phyloP scores from a whole-genome alignment of 2,113 vertebrate genomes.

The Oxygymnocypris stewartii region DNA sequence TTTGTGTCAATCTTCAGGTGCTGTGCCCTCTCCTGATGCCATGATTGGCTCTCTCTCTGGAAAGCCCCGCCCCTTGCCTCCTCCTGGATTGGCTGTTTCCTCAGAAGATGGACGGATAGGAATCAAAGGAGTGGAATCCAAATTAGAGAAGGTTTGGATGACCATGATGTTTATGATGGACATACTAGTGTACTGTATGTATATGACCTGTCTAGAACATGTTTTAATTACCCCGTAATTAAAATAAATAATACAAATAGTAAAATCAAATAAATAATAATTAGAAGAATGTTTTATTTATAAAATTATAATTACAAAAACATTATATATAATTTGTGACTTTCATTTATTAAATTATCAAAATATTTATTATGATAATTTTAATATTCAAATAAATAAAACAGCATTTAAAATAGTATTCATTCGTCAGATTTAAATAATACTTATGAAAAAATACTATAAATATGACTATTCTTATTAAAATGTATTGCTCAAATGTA shows the following conservation, averaged over 20 bases:
- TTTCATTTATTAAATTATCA: no score
- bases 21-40: conserved; percentile 53
- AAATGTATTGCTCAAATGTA: no score
- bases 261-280: neutral
- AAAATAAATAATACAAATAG: neutral
- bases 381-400: no score
- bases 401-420: no score
- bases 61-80: conserved; percentile 68
- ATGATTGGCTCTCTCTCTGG: conserved; percentile 25
- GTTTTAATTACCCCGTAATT: neutral
- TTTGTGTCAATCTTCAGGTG: conserved; percentile 49
- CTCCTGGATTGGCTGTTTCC: conserved; percentile 71
- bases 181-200: neutral
- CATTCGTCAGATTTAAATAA: no score
- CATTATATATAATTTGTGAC: no score
- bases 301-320: no score
- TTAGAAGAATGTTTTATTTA: neutral
- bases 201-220: neutral
- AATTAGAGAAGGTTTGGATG: conserved; percentile 71
- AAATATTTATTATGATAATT: no score
- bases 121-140: conserved; percentile 67
- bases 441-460: no score
- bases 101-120: conserved; percentile 64
- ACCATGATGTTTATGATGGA: neutral
- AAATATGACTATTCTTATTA: no score